phyloP scores from a whole-genome alignment of 2,888 invertebrate species.

The Lycocerus yunnanus region DNA sequence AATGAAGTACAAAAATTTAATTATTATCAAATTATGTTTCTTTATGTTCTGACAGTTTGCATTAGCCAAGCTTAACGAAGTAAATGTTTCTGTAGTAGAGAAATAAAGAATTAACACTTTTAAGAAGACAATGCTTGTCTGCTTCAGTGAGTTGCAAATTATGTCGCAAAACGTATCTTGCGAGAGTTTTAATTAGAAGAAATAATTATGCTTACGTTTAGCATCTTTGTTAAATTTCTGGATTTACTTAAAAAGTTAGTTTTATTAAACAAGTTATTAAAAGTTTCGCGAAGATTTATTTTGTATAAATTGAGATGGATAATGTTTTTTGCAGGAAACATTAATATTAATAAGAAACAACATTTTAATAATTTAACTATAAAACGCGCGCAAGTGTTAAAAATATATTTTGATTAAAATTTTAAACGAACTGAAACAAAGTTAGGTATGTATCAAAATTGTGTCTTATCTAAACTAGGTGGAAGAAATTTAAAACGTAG shows the following conservation, averaged over 20 bases:
- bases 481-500: constrained; percentile 20
- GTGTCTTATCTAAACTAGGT: constrained; percentile 14
- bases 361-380: neutral
- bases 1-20: constrained; percentile 18
- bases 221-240: constrained; percentile 4
- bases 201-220: constrained; percentile 25
- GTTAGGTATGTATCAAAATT: neutral
- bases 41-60: constrained; percentile 25
- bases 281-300: neutral
- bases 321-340: neutral
- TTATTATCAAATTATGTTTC: constrained; percentile 25
- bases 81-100: constrained; percentile 24
- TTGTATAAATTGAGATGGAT: neutral
- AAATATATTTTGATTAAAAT: neutral
- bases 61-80: constrained; percentile 29
- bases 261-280: neutral
- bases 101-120: constrained; percentile 34
- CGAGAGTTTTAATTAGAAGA: constrained; percentile 29
- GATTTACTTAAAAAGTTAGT: neutral
- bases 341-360: neutral
- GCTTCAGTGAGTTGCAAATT: constrained; percentile 33
- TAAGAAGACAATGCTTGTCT: constrained; percentile 33
- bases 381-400: neutral
- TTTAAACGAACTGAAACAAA: neutral
- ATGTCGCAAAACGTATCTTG: constrained; percentile 30